Base-by-base conservation (phyloP, 2,888 invertebrate species). In the Philereme vetulata region DNA sequence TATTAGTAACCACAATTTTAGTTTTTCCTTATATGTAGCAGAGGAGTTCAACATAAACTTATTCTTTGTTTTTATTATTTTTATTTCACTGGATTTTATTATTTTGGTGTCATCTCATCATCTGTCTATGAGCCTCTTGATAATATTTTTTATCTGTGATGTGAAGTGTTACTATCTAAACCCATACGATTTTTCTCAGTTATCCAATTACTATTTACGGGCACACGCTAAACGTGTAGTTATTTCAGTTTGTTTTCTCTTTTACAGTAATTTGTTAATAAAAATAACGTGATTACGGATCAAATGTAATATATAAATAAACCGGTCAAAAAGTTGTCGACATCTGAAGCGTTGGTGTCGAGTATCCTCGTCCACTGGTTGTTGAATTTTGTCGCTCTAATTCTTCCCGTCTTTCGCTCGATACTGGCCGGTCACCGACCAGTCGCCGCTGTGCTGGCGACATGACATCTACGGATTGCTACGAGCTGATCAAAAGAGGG, bases 361-460 rank as follows among this genome's bases (percentile, higher is more conserved):
- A 88, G 86, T 91, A 89, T 91, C 91, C 90, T 87, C 80, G 84
- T 85, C 75, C 79, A 78, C 76, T 79, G 82, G 81, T 81, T 81
- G 83, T 87, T 82, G 84, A 80, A 85, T 85, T 90, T 90, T 86
- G 90, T 89, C 90, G 91, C 90, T 92, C 91, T 89, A 86, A 89
- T 91, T 90, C 83, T 80, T 86, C 82, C 84, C 77, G 82, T 81
- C 81, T 84, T 83, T 86, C 78, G 84, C 72, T 78, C 77, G 80
- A 71, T 63, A 59, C 67, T 57, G 61, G 56, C 58, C 50, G 56
- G 58, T 58, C 51, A 61, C 68, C 63, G 70, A 71, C 80, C 85
- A 85, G 85, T 88, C 73, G 78, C 75, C 74, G 66, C 64, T 69
- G 75, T 74, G 76, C 74, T 78, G 84, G 81, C 79, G 88, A 86